phyloP scores from a whole-genome alignment of 92 coral and sea anemone genomes.

The Umimayanthus kanabou region DNA sequence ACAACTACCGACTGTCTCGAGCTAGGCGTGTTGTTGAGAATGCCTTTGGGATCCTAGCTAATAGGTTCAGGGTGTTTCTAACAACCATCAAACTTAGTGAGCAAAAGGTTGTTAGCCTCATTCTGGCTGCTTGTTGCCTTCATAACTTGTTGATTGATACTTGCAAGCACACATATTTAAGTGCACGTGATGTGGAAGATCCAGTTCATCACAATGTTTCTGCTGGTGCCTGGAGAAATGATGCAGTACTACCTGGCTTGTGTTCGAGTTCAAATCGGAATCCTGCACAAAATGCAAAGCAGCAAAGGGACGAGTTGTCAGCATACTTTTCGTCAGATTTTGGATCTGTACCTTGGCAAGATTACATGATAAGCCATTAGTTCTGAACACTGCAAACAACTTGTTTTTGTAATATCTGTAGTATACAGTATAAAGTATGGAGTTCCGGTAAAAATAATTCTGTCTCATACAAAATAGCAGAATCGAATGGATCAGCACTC shows the following conservation, averaged over 20 bases:
- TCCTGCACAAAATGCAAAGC: constrained; percentile 50
- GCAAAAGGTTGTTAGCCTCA: constrained; percentile 40
- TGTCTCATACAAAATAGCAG: neutral
- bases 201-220: neutral
- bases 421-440: neutral
- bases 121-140: constrained; percentile 44
- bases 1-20: constrained; percentile 34
- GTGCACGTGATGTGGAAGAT: constrained; percentile 1
- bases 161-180: neutral
- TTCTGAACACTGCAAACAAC: constrained; percentile 1
- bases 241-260: constrained; percentile 3
- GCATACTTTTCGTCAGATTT: constrained; percentile 40
- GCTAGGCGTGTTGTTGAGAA: constrained; percentile 50
- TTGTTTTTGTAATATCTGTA: neutral
- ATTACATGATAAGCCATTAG: constrained; percentile 13
- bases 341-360: constrained; percentile 23
- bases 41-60: constrained; percentile 45
- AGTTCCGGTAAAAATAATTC: neutral
- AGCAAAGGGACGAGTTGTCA: constrained; percentile 44
- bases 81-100: constrained; percentile 45
- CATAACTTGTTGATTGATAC: constrained; percentile 42
- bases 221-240: constrained; percentile 44
- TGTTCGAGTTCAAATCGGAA: constrained; percentile 18
- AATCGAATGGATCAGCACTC: too few relatives aligned
- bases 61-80: constrained; percentile 32